Conservation (phyloP, 2,797 vertebrate species). For the Cetoscarus ocellatus region DNA sequence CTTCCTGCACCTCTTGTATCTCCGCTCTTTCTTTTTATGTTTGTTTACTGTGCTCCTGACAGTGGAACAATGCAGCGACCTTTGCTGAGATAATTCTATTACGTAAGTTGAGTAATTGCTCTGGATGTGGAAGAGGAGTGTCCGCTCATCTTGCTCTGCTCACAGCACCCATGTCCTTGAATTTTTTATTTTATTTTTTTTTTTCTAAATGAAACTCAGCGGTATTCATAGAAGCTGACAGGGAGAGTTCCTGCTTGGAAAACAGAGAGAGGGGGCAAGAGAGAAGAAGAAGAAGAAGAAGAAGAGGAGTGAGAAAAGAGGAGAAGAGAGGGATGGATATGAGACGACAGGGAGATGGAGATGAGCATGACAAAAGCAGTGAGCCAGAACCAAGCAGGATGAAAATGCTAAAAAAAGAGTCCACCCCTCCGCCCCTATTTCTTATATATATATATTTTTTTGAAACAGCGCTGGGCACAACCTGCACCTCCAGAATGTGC, state of each 20-base stretch:
- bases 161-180: constrained; percentile 67
- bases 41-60: constrained; percentile 64
- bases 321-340: constrained; percentile 28
- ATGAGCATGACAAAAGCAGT: constrained; percentile 64
- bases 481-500: constrained; percentile 51
- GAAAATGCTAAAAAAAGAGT: constrained; percentile 61
- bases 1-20: constrained; percentile 9
- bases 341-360: constrained; percentile 54
- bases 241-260: constrained; percentile 32
- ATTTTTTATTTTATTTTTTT: constrained; percentile 21
- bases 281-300: constrained; percentile 1
- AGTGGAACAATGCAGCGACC: constrained; percentile 75
- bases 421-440: constrained; percentile 1
- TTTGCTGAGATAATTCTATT: constrained; percentile 79
- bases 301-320: neutral
- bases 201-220: constrained; percentile 54
- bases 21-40: constrained; percentile 21
- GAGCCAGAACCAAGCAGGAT: constrained; percentile 65
- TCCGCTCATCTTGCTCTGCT: constrained; percentile 49
- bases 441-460: constrained; percentile 4
- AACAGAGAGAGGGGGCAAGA: neutral
- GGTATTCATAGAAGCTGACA: constrained; percentile 60
- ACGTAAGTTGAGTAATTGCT: constrained; percentile 81
- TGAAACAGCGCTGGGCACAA: constrained; percentile 32
- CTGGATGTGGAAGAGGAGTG: constrained; percentile 73